Evolutionary conservation across 2,888 invertebrate species (phyloP), one percentile per base, ranked within the genome.

Genomic region (Ctenicera cuprea): DNA sequence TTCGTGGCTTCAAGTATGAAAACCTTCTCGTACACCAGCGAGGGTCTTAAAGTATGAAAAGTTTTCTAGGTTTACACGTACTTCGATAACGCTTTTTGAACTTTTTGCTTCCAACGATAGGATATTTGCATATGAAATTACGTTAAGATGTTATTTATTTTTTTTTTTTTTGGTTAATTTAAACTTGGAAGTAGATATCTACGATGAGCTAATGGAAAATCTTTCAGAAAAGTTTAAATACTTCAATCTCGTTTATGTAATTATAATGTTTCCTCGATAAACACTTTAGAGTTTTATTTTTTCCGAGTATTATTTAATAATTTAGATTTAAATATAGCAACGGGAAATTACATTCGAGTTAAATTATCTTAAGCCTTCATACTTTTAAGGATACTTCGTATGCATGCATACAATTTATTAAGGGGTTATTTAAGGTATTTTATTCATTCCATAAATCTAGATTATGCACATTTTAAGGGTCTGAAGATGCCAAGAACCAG

Each of bases 31-130:
- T 68, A 57, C 67, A 59, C 16, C 57, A 14, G 16, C 48, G 12
- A 43, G 57, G 33, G 67, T 30, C 48, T 68, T 59, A 68, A 66
- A 68, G 67, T 45, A 68, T 68, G 67, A 59, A 59, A 68, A 68
- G 41, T 68, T 61, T 50, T 18, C 33, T 59, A 20, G 59, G 38
- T 41, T 59, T 38, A 37, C 59, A 59, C 38, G 59, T 38, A 38
- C 59, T 38, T 59, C 38, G 54, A 33, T 54, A 54, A 54, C 14
- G 54, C 14, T 54, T 54, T 52, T 30, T 14, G 14, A 54, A 54
- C 30, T 54, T 54, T 14, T 54, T n/a, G 1, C n/a, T 8, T 26
- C 0, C 3, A 26, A 54, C 12, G n/a, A 54, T 54, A 8, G 14
- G 8, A 14, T 26, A 26, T 54, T 54, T 26, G 54, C 26, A 30